A percentile compares a stretch with the other conserved stretches of the same genome.
phyloP scores from a whole-genome alignment of 2,113 vertebrate species.

The Cyprinodon variegatus region DNA sequence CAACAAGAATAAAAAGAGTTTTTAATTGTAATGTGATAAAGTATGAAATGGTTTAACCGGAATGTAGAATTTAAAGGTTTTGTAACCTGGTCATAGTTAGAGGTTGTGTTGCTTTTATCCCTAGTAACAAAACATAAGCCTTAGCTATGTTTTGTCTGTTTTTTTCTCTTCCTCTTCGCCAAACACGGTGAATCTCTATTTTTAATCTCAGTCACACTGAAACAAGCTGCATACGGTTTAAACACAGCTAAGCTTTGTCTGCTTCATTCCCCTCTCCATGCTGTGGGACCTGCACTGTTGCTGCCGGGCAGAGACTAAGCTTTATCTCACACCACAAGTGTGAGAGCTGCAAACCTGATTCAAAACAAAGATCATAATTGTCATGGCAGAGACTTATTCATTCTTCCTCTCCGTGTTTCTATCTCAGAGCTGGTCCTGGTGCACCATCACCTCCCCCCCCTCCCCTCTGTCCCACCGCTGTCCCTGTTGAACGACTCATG shows the following conservation, averaged over 20 bases:
- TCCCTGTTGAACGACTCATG: slow-evolving; percentile 65
- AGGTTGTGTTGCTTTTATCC: background rate
- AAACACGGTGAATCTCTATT: background rate
- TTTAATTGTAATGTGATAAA: too few relatives aligned
- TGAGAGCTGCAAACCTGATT: slow-evolving; percentile 40
- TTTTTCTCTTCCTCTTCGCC: background rate
- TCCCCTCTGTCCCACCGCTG: slow-evolving; percentile 48
- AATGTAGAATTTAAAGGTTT: too few relatives aligned
- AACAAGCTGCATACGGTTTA: background rate
- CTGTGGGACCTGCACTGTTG: background rate
- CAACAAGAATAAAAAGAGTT: too few relatives aligned
- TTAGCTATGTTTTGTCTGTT: background rate
- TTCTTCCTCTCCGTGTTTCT: slow-evolving; percentile 19
- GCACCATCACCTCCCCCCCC: slow-evolving; percentile 32
- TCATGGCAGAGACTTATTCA: slow-evolving; percentile 53
- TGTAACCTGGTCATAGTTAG: background rate
- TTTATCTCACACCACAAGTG: slow-evolving; percentile 35
- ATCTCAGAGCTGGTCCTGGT: background rate
- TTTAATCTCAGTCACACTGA: background rate
- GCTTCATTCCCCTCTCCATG: background rate
- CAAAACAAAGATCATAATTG: slow-evolving; percentile 66
- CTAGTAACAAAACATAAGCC: background rate
- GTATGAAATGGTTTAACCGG: too few relatives aligned
- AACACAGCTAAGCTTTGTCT: background rate
- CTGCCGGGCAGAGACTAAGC: slow-evolving; percentile 13